These are phyloP conservation scores for Fregata magnificens DNA, from an alignment of 2,113 vertebrate genomes.

Conservation along the genomic window DNA sequence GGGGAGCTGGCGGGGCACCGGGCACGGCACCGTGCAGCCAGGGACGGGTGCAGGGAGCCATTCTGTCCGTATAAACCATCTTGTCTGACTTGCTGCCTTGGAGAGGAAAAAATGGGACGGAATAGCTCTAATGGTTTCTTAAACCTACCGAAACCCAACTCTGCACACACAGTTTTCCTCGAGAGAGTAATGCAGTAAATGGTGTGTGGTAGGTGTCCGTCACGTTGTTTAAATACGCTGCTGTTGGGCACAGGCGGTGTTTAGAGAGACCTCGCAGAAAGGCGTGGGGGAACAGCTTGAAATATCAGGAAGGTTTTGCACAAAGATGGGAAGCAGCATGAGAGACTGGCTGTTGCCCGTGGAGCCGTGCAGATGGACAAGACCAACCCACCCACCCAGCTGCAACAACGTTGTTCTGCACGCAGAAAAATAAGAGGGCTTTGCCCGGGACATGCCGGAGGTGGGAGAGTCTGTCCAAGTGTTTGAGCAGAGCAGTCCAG, in stretches of 20 bases:
- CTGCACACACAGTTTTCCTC: accelerated
- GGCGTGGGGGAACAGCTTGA: neutral
- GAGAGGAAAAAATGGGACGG: neutral
- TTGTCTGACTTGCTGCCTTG: neutral
- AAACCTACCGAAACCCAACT: neutral
- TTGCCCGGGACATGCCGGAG: neutral
- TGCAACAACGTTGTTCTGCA: neutral
- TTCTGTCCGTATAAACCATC: neutral
- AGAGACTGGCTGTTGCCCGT: neutral
- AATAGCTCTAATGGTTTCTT: neutral
- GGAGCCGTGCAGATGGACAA: neutral
- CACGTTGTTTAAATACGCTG: accelerated
- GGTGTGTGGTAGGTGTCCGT: accelerated
- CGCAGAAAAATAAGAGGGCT: neutral
- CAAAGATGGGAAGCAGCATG: neutral
- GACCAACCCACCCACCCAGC: neutral
- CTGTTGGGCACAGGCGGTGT: neutral
- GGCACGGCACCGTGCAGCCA: neutral
- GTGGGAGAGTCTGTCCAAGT: neutral
- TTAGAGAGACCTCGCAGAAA: neutral
- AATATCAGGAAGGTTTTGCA: neutral
- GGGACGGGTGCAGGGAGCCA: neutral
- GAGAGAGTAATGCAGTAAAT: neutral
- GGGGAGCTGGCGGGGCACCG: neutral
- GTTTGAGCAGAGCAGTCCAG: neutral